Base-by-base conservation (phyloP, 37 sponge, comb jelly and placozoan genomes). In the Halichondria panicea region DNA sequence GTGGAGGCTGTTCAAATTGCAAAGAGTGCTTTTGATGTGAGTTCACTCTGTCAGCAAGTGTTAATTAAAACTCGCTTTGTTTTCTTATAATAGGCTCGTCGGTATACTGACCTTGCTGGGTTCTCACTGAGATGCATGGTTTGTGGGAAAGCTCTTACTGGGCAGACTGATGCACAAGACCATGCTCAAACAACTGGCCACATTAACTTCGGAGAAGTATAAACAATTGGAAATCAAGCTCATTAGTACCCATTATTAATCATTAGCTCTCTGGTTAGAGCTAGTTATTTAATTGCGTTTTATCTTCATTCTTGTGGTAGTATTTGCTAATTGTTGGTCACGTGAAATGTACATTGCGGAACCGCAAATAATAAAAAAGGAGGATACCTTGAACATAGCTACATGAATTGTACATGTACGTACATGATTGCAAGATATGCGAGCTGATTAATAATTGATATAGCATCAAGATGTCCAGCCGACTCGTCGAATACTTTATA, bases 121-220 rank as follows among this genome's bases (percentile, higher is more conserved):
- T 90, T 90, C 72, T 72, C 95, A 24, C 76, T 94, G 18, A 74
- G 80, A 54, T 94, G 95, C 66, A 62, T 81, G 27, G 76, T 69
- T 50, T 94, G 95, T 71, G 52, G 70, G 0, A 68, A 42, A 28
- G 70, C 43, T 9, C 79, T 94, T 15, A 70, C 28, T 1, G 95
- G 95, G 24, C 81, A 81, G 44, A 30, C 52, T 21, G 91, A 86
- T 33, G 91, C 95, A 24, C 56, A 81, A 76, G 50, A 63, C 15
- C 95, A 94, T 56, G 91, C 95, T 2, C 70, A 63, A 8, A 19
- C 30, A 2, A 94, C 95, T 2, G 88, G 88, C 34, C 95, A 94
- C 67, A 78, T 39, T 28, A 94, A 94, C 67, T 94, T 87, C 55
- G 81, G 90, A 28, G 95, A 94, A 80, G 66, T 90, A 1, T 79